Base-by-base conservation (phyloP, 1,140 invertebrate species). In the Halyomorpha halys region DNA sequence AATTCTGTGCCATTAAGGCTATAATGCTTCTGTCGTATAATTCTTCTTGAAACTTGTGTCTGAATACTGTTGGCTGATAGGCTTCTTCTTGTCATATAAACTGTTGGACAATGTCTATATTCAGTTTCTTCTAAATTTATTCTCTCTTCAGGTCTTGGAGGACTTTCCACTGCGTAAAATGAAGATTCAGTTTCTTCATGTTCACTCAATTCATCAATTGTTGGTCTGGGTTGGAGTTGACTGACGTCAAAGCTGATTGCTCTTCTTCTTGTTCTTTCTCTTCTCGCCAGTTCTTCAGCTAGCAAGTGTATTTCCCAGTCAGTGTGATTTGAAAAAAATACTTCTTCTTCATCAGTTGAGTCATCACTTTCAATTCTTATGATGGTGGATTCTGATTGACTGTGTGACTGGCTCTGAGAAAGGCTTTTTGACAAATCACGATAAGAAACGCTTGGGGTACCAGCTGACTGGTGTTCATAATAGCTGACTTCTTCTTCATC, bases 221-320 rank as follows among this genome's bases (percentile, higher is more conserved):
- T 39, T 39, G 34, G 34, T 39, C 34, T 39, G 5, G 53, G 62
- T 30, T 18, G 15, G 27, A 44, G 60, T 21, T 47, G 51, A 44
- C 51, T 19, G 3, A 56, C 21, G n/a, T 62, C 65, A 23, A 53
- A 47, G 25, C 61, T 53, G 16, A 30, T 44, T 5, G 61, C 61
- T 34, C 47, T 25, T 21, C 54, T n/a, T 27, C 39, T 34, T 16
- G 18, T 45, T 19, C 30, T 56, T n/a, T 49, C 47, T 21, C 65
- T 39, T 34, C 25, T 62, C 15, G 51, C 51, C 0, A 66, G 27
- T 27, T 66, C 65, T 25, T 66, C 59, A 6, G 65, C 62, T 1
- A 66, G 54, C 45, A 66, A 27, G 16, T 61, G 62, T 6, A 63
- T 23, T 39, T 63, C 62, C 65, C 61, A 64, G 53, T 56, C 53